phyloP scores from a whole-genome alignment of 2,888 invertebrate species.

The Tenthredo distinguenda region DNA sequence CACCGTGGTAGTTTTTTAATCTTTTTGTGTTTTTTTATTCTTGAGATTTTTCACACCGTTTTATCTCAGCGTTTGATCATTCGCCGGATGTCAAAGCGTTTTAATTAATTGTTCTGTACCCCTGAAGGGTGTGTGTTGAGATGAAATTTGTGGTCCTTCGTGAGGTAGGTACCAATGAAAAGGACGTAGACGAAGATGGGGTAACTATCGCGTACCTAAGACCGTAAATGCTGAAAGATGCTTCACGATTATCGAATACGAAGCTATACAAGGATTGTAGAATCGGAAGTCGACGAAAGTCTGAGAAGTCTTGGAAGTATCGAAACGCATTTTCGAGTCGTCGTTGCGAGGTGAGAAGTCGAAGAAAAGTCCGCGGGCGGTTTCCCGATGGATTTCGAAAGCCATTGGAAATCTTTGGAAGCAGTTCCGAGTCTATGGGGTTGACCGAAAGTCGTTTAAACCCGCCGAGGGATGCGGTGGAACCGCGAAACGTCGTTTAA shows the following conservation, averaged over 20 bases:
- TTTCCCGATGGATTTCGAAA: background rate
- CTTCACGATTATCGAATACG: conserved; percentile 3
- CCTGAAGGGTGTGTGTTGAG: background rate
- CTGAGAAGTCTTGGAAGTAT: background rate
- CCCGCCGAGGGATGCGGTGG: background rate
- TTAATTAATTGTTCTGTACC: background rate
- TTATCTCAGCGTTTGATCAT: conserved; percentile 20
- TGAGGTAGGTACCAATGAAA: background rate
- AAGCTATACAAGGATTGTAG: background rate
- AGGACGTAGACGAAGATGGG: background rate
- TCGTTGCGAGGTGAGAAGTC: background rate
- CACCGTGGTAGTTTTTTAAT: background rate
- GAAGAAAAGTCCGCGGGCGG: background rate
- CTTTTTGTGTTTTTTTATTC: background rate
- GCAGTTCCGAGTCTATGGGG: background rate
- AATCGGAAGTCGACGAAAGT: background rate
- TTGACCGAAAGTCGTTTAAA: background rate
- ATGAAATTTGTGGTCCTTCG: background rate
- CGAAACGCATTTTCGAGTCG: background rate
- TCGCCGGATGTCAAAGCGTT: background rate
- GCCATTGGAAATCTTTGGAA: background rate
- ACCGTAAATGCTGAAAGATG: background rate
- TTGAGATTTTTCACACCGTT: background rate
- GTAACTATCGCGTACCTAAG: background rate
- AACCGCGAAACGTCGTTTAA: background rate